phyloP scores from a whole-genome alignment of 2,797 vertebrate species.

The Mastacembelus armatus region DNA sequence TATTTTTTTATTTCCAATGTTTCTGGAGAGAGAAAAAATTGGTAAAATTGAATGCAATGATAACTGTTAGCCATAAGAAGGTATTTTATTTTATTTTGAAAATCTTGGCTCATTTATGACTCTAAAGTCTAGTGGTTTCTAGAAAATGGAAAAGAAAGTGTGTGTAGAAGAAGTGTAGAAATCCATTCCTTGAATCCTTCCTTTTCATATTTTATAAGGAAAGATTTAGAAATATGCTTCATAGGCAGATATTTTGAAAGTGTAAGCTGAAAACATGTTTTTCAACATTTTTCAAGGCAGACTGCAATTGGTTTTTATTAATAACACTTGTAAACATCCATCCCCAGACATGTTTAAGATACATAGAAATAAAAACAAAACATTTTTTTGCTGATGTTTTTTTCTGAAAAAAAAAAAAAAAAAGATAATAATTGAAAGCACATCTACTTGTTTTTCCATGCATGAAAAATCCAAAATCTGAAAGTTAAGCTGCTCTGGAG shows the following conservation, averaged over 20 bases:
- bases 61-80: background rate
- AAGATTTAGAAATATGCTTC: too few species aligned
- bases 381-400: background rate
- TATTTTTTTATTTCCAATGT: background rate
- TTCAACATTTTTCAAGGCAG: background rate
- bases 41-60: background rate
- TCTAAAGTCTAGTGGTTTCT: background rate
- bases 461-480: slow-evolving; percentile 1
- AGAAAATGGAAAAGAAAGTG: background rate
- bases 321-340: slow-evolving; percentile 4
- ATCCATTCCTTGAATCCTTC: background rate
- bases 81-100: background rate
- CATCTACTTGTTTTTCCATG: background rate
- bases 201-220: background rate
- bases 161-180: too few species aligned
- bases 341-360: background rate
- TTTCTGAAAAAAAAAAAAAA: background rate
- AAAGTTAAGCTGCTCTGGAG: background rate
- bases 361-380: background rate
- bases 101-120: background rate
- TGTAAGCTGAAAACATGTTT: background rate
- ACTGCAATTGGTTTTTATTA: background rate
- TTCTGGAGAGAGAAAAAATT: background rate
- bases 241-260: background rate
- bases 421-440: background rate